phyloP scores from a whole-genome alignment of 2,797 vertebrate species.

The Epinephelus malabaricus region DNA sequence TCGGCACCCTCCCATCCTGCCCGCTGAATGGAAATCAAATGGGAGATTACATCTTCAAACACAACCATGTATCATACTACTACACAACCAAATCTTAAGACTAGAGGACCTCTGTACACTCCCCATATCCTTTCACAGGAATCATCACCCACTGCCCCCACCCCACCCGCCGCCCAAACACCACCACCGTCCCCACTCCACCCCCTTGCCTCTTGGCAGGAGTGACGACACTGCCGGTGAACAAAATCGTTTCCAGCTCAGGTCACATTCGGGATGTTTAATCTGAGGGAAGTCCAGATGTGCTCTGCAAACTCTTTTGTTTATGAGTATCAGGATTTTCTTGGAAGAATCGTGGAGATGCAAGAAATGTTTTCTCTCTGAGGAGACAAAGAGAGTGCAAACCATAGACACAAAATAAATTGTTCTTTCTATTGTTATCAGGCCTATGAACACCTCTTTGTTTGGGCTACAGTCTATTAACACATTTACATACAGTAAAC shows the following conservation, averaged over 20 bases:
- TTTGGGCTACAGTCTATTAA: background rate
- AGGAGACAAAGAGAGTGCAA: background rate
- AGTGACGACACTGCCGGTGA: constrained; percentile 67
- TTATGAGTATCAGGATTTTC: constrained; percentile 60
- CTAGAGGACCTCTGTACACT: constrained; percentile 55
- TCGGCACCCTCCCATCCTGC: constrained; percentile 87
- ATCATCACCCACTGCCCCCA: constrained; percentile 38
- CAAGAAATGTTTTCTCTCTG: constrained; percentile 7
- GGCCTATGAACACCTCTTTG: background rate
- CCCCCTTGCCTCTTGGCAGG: constrained; percentile 65
- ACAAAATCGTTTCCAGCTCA: constrained; percentile 79
- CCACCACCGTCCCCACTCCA: background rate
- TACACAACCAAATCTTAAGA: constrained; percentile 51
- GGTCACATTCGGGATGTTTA: constrained; percentile 79
- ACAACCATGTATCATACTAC: constrained; percentile 59
- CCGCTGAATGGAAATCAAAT: constrained; percentile 81
- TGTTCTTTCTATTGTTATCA: background rate
- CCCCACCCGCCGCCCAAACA: background rate
- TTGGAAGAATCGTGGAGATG: constrained; percentile 29
- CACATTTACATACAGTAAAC: background rate
- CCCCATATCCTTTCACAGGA: constrained; percentile 59
- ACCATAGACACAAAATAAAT: background rate
- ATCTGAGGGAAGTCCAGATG: constrained; percentile 81
- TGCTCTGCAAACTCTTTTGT: constrained; percentile 63
- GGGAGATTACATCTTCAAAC: constrained; percentile 82